Base-by-base conservation (phyloP, 2,113 vertebrate genomes). In the Rhinolophus sinicus region DNA sequence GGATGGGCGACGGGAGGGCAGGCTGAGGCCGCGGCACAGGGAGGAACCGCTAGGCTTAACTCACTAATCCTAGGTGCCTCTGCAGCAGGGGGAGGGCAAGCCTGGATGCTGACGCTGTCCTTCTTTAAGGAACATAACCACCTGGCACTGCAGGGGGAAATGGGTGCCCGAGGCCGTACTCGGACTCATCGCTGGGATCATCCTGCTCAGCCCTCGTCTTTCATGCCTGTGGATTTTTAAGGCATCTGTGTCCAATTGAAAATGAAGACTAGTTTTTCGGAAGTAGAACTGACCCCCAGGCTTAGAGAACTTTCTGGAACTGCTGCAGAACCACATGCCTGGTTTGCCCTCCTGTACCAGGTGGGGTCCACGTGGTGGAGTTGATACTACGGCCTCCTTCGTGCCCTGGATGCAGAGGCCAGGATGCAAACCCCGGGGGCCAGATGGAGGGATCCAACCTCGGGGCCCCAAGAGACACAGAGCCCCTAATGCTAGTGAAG, bases 21-120 rank as follows among this genome's bases (percentile, higher is more conserved):
- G 21, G 50, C 30, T 3, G 1, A 0, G 1, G 26, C 19, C 40
- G 54, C 8, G 0, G 62, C 18, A 6, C 15, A 9, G 28, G 56
- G 21, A 40, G 47, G 35, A 40, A 2, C 50, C 5, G 0, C 69
- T 6, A 30, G 12, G 47, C 70, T 28, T 47, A 5, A 0, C 11
- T 65, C 73, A 38, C 16, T 28, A 30, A 44, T 19, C n/a, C 54
- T 19, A 11, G 2, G 44, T 14, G 38, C 40, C 13, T 67, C 19
- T 6, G 24, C 35, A 22, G n/a, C 2, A 18, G 0, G 13, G 3
- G 9, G 44, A 8, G 72, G 15, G 33, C 21, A 5, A 35, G 54
- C 3, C 22, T 54, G 26, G n/a, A 35, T 8, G 73, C 3, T 19
- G 65, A 22, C 2, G 28, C 18, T 18, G 24, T 22, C 90, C 21